A percentile compares a stretch with the other conserved stretches of the same genome.
phyloP scores from a whole-genome alignment of 2,797 vertebrate genomes.

The Platalea minor region DNA sequence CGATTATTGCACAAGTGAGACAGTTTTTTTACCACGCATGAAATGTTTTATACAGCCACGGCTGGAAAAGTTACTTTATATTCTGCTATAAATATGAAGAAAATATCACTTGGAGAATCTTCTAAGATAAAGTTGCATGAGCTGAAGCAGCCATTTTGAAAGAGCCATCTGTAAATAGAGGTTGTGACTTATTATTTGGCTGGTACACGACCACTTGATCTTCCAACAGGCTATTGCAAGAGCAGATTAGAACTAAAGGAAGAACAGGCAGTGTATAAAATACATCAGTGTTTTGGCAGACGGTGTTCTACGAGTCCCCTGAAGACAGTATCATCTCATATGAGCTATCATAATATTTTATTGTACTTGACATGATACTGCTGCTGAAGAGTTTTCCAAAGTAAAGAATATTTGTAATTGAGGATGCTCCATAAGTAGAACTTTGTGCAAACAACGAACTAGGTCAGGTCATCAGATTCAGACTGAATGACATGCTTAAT shows the following conservation, averaged over 20 bases:
- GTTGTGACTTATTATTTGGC: neutral
- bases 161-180: neutral
- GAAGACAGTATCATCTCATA: neutral
- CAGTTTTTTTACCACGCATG: neutral
- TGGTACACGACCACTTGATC: neutral
- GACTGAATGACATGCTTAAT: neutral
- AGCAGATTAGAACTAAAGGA: neutral
- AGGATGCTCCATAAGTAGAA: neutral
- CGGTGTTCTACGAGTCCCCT: neutral
- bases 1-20: neutral
- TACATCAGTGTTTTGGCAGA: neutral
- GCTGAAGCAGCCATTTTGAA: neutral
- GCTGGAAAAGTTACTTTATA: neutral
- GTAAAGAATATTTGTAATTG: neutral
- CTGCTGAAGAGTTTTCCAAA: neutral
- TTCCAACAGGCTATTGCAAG: neutral
- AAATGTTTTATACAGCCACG: neutral
- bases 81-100: neutral
- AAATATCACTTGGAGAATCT: slow-evolving; percentile 14
- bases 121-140: neutral
- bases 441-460: slow-evolving; percentile 7
- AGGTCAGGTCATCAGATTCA: slow-evolving; percentile 25
- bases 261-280: neutral
- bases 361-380: neutral
- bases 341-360: neutral